phyloP scores from a whole-genome alignment of 2,888 invertebrate genomes.

The Timandra comae region DNA sequence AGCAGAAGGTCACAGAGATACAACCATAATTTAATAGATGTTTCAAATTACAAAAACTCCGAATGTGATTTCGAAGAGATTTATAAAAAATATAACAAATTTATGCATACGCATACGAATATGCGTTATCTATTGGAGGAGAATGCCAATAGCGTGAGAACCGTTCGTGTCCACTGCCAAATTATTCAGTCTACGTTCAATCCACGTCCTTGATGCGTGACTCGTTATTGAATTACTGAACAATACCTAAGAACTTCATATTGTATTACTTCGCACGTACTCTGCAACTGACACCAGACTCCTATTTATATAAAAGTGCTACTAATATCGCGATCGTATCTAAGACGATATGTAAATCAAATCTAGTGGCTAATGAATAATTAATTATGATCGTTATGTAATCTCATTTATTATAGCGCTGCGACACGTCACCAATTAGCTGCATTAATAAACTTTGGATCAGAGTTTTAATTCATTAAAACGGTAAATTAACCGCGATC shows the following conservation, averaged over 20 bases:
- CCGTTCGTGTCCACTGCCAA: conserved; percentile 50
- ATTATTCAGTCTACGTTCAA: conserved; percentile 67
- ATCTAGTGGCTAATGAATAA: conserved; percentile 9
- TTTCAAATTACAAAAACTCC: conserved; percentile 15
- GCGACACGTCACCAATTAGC: conserved; percentile 1
- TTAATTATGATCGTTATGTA: conserved; percentile 3
- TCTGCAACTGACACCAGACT: conserved; percentile 13
- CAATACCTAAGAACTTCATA: conserved; percentile 39
- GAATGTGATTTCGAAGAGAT: conserved; percentile 7
- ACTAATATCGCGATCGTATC: conserved; percentile 7
- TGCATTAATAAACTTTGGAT: too few relatives aligned
- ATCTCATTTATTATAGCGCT: neutral
- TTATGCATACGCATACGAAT: conserved; percentile 32
- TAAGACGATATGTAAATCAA: conserved; percentile 9
- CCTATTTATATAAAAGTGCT: conserved; percentile 24
- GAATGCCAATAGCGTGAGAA: conserved; percentile 69
- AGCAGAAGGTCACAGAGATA: conserved; percentile 13
- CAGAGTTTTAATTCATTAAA: neutral
- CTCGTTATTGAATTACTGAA: conserved; percentile 46
- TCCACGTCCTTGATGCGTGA: conserved; percentile 71
- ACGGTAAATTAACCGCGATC: neutral
- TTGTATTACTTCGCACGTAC: conserved; percentile 52
- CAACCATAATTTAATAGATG: conserved; percentile 12
- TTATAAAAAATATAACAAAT: conserved; percentile 24
- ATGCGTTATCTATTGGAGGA: conserved; percentile 31